Evolutionary conservation across 2,113 vertebrate genomes (phyloP).

Genomic region (Pluvialis apricaria): DNA sequence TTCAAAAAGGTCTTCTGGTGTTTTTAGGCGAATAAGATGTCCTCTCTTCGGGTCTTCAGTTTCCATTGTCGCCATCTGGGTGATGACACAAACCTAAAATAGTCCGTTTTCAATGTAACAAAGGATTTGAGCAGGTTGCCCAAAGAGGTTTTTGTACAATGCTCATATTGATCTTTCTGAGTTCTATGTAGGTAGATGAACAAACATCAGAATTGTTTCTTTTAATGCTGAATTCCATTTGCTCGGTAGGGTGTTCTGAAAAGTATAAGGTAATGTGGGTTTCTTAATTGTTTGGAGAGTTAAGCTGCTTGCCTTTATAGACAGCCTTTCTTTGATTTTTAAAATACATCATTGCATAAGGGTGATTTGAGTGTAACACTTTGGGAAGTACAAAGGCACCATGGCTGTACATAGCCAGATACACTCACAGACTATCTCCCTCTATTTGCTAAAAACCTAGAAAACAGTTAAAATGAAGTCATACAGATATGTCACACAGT

Average conservation of each 20-base stretch:
- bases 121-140: neutral
- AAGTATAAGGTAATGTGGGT: neutral
- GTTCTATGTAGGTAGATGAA: neutral
- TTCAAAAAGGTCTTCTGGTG: neutral
- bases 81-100: neutral
- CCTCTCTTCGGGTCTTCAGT: neutral
- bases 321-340: neutral
- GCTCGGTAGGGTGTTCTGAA: neutral
- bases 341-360: neutral
- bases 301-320: neutral
- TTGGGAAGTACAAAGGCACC: neutral
- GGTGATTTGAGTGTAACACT: neutral
- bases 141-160: neutral
- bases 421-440: too few relatives aligned
- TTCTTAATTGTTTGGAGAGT: neutral
- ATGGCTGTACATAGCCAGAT: neutral
- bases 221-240: neutral
- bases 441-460: neutral
- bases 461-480: neutral
- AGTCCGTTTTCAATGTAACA: neutral
- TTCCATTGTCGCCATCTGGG: neutral
- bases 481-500: neutral
- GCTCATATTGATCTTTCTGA: neutral
- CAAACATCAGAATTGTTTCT: neutral
- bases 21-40: neutral